Base-by-base conservation (phyloP, 2,113 vertebrate genomes). In the Hymenochirus boettgeri region DNA sequence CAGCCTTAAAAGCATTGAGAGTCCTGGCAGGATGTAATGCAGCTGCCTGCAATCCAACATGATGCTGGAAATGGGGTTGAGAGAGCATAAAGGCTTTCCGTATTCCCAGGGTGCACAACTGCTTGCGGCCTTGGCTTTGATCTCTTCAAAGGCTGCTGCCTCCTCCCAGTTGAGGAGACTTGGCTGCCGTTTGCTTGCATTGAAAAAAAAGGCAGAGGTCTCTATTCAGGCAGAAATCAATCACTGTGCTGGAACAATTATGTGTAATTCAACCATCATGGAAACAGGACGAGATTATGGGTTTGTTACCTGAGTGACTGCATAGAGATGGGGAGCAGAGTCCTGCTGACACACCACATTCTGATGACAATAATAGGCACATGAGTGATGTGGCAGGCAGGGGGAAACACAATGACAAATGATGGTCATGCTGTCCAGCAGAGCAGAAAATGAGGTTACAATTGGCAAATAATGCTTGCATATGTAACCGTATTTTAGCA, bases 71-170 rank as follows among this genome's bases (percentile, higher is more conserved):
- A 95, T 93, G 89, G 89, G 91, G 91, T 90, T 84, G 88, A 91
- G 91, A 92, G 93, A 93, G 92, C 92, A 91, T 91, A 94, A 92
- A 96, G 93, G 92, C 93, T 90, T 91, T 90, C 91, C 91, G 86
- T 95, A 96, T 95, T 99, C 96, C 95, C 95, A 96, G 92, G 91
- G 95, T 88, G 88, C 92, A 88, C 94, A 93, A 97, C 93, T 93
- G 96, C 96, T 97, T 78, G 90, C 92, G 92, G 96, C 94, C 93
- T 94, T 92, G 92, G 92, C 96, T 99, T 99, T 99, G 93, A 99
- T 99, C 96, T 98, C 93, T 98, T 99, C 95, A 98, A 98, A 97
- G 94, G 93, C 94, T 93, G 91, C 92, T 96, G 93, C 92, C 93
- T 97, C 93, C 92, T 95, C 91, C 93, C 95, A 69, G 65, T 60